Evolutionary conservation across 1,140 invertebrate genomes (phyloP), one percentile per base, ranked within the genome.

Genomic region (Diorhabda carinulata): DNA sequence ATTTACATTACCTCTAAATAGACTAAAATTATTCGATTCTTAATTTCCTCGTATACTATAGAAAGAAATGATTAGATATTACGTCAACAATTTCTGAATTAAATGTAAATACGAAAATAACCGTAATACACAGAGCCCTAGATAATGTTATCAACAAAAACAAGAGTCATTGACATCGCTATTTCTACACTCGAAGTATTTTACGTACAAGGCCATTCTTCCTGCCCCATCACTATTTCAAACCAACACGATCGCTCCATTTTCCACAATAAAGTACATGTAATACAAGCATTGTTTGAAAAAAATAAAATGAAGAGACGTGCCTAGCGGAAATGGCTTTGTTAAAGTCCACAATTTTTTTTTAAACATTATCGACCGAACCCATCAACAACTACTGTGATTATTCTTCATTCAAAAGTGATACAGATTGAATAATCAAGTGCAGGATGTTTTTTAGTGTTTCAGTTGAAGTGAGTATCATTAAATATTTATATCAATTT

Each of bases 321-420:
- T 40, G 45, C 63, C 63, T 52, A 64, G 45, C 63, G 63, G 63
- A 64, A 64, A 64, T 64, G 63, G 10, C 43, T 25, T 64, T 64
- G 63, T 64, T 64, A 43, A 62, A 6, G 43, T 44, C 43, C 10
- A 43, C 42, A 62, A 62, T 8, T n/a, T 6, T 25, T 25, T 25
- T 25, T 25, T 25, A 25, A 8, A 52, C 47, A 52, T 52, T 52
- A 52, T n/a, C 6, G n/a, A 52, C 47, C 47, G 6, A n/a, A 52
- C 47, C 3, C 47, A 52, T 25, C 25, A 25, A 25, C 25, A 25
- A 25, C 25, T 25, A 25, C 25, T 25, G 25, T 25, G 25, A 25
- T 25, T 25, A 25, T 25, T 25, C 25, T 25, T 25, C 25, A 25
- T 1, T 25, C 25, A 25, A 25, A 25, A 25, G 25, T 25, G 25